Base-by-base conservation (phyloP, 2,888 invertebrate species). In the Kuschelorhynchus macadamiae region DNA sequence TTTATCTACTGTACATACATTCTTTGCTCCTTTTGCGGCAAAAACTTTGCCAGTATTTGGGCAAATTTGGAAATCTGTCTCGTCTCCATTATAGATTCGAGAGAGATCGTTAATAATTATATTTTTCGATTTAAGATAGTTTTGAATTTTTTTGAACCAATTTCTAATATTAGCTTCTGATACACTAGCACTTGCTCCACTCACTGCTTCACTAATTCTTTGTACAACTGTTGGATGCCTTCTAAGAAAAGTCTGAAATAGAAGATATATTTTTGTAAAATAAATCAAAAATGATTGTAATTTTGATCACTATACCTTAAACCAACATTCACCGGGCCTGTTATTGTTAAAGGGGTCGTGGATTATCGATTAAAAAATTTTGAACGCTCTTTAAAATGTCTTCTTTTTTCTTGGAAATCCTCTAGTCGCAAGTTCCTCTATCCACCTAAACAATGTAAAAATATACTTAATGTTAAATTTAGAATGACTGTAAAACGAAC, bases 171-270 rank as follows among this genome's bases (percentile, higher is more conserved):
- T 7, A 5, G 7, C 25, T 25, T 25, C 25, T 25, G 7, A 25
- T 25, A 25, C 25, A 42, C 14, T 14, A 42, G 12, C 42, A 14
- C 12, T 42, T 39, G 14, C 11, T 14, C 5, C 3, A 39, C 39
- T 39, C 3, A 39, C 39, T 39, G 39, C 73, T 63, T 78, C 76
- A 8, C 67, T 67, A 7, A 72, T 76, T 63, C 76, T 67, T 59
- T 55, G 32, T 16, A 52, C 57, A 67, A 79, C 66, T 42, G 32
- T 67, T 7, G 76, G 74, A 44, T 78, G 76, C 56, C 77, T 67
- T 71, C 74, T 77, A 42, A 78, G 71, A 70, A 79, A 77, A 41
- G 72, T 71, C 63, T 72, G 33, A 47, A 14, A 14, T 8, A 42
- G 8, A 8, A 42, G 39, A 14, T 39, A n/a, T n/a, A n/a, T n/a